Evolutionary conservation across 2,113 vertebrate species (phyloP).

Genomic region (Promerops cafer): DNA sequence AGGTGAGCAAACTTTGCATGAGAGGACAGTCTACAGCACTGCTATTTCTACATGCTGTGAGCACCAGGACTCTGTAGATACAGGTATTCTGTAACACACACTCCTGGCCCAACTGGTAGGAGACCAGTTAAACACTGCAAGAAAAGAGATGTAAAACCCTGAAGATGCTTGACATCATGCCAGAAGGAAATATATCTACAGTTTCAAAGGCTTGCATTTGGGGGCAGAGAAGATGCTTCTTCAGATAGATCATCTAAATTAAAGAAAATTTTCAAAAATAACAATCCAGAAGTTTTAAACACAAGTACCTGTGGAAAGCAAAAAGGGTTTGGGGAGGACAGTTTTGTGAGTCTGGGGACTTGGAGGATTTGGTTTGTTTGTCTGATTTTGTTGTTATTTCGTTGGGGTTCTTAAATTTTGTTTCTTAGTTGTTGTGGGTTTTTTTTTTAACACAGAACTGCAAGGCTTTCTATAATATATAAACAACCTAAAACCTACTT

Average conservation of each 20-base stretch:
- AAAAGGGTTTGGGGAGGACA: not conserved
- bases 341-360: not conserved
- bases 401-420: not conserved
- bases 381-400: not conserved
- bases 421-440: not conserved
- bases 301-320: not conserved
- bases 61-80: not conserved
- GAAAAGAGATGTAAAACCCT: not conserved
- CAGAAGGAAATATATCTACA: not conserved
- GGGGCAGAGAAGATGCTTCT: accelerated
- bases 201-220: not conserved
- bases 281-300: not conserved
- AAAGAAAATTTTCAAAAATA: not conserved
- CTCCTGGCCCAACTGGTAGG: not conserved
- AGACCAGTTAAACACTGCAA: not conserved
- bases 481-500: not conserved
- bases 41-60: not conserved
- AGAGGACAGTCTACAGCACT: not conserved
- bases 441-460: not conserved
- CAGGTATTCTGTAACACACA: not conserved
- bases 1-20: not conserved
- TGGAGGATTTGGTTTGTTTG: not conserved
- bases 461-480: not conserved
- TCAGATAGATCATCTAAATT: not conserved
- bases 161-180: not conserved